Conservation (phyloP, 2,888 invertebrate genomes). For the Enoplolaimus lenunculus region DNA sequence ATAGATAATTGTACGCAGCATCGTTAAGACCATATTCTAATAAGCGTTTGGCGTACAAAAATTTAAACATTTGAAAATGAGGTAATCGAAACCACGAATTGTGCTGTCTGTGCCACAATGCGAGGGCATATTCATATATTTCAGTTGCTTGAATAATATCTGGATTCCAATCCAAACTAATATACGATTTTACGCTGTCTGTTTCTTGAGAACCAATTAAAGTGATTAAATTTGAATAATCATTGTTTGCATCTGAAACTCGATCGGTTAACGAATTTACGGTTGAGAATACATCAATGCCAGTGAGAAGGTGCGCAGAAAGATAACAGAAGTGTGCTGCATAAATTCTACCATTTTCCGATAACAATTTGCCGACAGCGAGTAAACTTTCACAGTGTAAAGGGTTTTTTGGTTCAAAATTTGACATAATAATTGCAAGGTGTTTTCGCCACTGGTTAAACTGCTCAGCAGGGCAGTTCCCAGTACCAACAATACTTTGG, state of each 20-base stretch:
- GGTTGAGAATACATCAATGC: too few relatives aligned
- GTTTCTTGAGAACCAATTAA: not conserved
- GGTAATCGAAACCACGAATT: conserved; percentile 2
- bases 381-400: not conserved
- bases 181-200: not conserved
- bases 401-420: conserved; percentile 47
- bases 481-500: conserved; percentile 45
- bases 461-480: conserved; percentile 36
- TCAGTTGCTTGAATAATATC: conserved; percentile 73
- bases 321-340: conserved; percentile 93
- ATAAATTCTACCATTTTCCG: conserved; percentile 59
- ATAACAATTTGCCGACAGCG: conserved; percentile 30
- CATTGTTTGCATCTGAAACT: too few relatives aligned
- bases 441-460: conserved; percentile 83
- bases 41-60: conserved; percentile 61
- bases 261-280: too few relatives aligned
- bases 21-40: conserved; percentile 61
- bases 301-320: conserved; percentile 61
- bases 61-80: conserved; percentile 59
- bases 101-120: not conserved
- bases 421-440: conserved; percentile 78
- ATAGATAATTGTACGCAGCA: conserved; percentile 47
- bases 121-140: conserved; percentile 72
- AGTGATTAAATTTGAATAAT: too few relatives aligned
- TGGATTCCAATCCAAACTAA: not conserved